Base-by-base conservation (phyloP, 2,888 invertebrate species). In the Hemicrepidius hirtus region DNA sequence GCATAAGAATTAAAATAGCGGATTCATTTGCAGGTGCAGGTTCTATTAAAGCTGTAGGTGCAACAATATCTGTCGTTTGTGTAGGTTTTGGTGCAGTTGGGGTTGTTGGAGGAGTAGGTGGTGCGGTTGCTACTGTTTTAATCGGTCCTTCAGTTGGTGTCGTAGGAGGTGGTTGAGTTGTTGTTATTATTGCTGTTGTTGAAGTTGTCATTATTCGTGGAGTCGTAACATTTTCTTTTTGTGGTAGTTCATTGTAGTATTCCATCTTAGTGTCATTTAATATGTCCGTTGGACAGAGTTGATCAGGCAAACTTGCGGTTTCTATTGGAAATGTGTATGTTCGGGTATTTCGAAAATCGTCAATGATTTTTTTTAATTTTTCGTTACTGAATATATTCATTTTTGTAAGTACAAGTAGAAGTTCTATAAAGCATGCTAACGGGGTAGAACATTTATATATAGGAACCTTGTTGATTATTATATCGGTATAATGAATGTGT, bases 401-500 rank as follows among this genome's bases (percentile, higher is more conserved):
- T 46, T 9, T 46, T 9, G 3, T 46, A 18, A 46, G 9, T 18
- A 20, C 46, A 0, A 18, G 0, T 7, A 46, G 20, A 5, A 63
- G 75, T 72, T 1, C 10, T 16, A 3, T 13, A 20, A 57, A 32
- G n/a, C 55, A 57, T 3, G 24, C 32, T 2, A 57, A 28, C 3
- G 57, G 57, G 3, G 16, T 32, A 13, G 16, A 0, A 20, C 57
- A 57, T 1, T 57, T 16, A n/a, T 57, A 40, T 1, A 35, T 10
- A 1, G 40, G 40, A 13, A 57, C 16, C 32, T 57, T 40, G 6
- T 57, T 37, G 0, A 4, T 35, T 10, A 57, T 1, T 3, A 37
- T 40, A 6, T 13, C 35, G 3, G 2, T 1, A 40, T 37, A 40
- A 9, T 37, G 10, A 3, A 16, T 0, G 5, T 13, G 57, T 9